Evolutionary conservation across 2,797 vertebrate species (phyloP), one percentile per base, ranked within the genome.

Genomic region (Acridotheres tristis): DNA sequence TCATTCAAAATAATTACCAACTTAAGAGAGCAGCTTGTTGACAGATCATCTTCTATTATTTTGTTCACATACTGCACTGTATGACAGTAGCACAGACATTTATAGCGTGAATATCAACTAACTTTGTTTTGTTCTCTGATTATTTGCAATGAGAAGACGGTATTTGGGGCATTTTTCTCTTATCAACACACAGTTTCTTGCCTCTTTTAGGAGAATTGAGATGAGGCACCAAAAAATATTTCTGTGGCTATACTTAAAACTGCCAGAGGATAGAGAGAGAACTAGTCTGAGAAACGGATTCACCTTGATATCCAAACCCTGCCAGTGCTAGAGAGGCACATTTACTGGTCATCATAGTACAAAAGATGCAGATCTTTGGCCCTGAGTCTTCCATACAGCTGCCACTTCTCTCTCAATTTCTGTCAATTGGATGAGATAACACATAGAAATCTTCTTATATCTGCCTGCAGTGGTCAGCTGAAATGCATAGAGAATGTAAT

Each of bases 1-100:
- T 97, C 96, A 96, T 97, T 97, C 95, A 97, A 97, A 97, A 96
- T 97, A 97, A 97, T 97, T 97, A 96, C 94, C 90, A 95, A 94
- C 89, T 96, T 96, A 97, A 95, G 95, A 92, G 93, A 96, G 95
- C 96, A 96, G 96, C 96, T 96, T 96, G 96, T 98, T 97, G 97
- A 97, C 97, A 98, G 97, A 97, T 97, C 93, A 95, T 91, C 85
- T 78, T 96, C 96, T 95, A 97, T 96, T 96, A 96, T 96, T 96
- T 96, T 97, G 96, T 96, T 96, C 95, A 96, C 91, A 95, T 97
- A 86, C 93, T 96, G 90, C 93, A 96, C 96, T 95, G 94, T 96
- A 90, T 96, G 96, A 94, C 96, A 94, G 94, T 94, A 97, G 96
- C 89, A 94, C 80, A 97, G 96, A 96, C 95, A 95, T 93, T 96